Base-by-base conservation (phyloP, 2,888 invertebrate genomes). In the Flabesymbios commensalis region DNA sequence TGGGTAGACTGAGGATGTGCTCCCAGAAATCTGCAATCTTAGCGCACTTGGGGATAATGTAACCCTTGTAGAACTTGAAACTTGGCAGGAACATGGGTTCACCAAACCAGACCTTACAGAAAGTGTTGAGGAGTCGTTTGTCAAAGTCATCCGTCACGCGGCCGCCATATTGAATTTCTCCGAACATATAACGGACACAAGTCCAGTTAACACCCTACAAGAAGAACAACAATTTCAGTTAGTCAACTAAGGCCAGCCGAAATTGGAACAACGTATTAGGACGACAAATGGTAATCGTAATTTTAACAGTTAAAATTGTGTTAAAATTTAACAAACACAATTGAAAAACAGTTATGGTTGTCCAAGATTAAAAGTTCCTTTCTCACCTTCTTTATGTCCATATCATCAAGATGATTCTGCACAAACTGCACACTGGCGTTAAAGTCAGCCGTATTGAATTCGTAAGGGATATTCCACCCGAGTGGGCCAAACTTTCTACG, bases 101-200 rank as follows among this genome's bases (percentile, higher is more conserved):
- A 14, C 79, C 75, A 63, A 83, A 83, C 82, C 82, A 83, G 26
- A 79, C 78, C 54, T 75, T 74, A 59, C 81, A 80, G 75, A 82
- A 83, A 0, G 83, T 83, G 68, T 79, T 80, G 33, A 83, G 74
- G 36, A 83, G 74, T 26, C 80, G 74, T 63, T 83, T 83, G 75
- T 83, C 83, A 62, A 73, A 81, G 72, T 83, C 83, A 51, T 83
- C 83, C 2, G 83, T 83, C 24, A 83, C 83, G 59, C 83, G 77
- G 42, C 83, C 83, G 24, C 83, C 83, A 70, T 83, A 83, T 64
- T 83, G 83, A 66, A 83, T 81, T 66, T 83, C 83, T n/a, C 82
- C 82, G 57, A 83, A 75, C 83, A 83, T 83, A 74, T 83, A 83
- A n/a, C 82, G 74, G 3, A 82, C 78, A 59, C 75, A 75, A 2